phyloP scores from a whole-genome alignment of 1,140 invertebrate species.

The Drosophila grimshawi region DNA sequence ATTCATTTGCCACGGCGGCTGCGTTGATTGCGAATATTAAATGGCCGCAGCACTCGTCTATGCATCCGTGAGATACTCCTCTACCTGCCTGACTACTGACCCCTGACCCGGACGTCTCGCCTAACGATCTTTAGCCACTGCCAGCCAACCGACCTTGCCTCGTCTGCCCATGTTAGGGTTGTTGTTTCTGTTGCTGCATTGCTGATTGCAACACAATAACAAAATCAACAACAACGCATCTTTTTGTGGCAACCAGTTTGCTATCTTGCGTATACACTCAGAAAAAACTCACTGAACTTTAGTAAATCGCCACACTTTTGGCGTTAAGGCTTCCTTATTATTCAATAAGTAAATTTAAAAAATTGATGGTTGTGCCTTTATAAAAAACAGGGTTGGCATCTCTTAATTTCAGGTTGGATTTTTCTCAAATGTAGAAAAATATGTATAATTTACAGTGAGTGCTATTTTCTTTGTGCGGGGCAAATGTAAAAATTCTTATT shows the following conservation, averaged over 20 bases:
- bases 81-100: constrained; percentile 33
- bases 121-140: constrained; percentile 78
- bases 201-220: constrained; percentile 55
- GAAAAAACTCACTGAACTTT: too few species aligned
- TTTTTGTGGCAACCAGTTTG: constrained; percentile 20
- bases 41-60: constrained; percentile 23
- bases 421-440: too few species aligned
- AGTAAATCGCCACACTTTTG: too few species aligned
- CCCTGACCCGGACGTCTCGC: constrained; percentile 71
- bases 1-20: constrained; percentile 67
- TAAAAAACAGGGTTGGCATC: too few species aligned
- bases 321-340: too few species aligned
- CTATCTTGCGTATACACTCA: constrained; percentile 45
- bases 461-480: too few species aligned
- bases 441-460: too few species aligned
- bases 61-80: constrained; percentile 45
- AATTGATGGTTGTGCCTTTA: too few species aligned
- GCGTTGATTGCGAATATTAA: constrained; percentile 46
- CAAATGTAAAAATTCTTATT: too few species aligned
- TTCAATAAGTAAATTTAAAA: too few species aligned
- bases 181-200: constrained; percentile 44
- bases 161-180: constrained; percentile 19
- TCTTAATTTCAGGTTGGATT: too few species aligned
- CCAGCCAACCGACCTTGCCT: constrained; percentile 22
- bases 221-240: background rate